Evolutionary conservation across 2,888 invertebrate species (phyloP), one percentile per base, ranked within the genome.

Genomic region (Bellardia bayeri): DNA sequence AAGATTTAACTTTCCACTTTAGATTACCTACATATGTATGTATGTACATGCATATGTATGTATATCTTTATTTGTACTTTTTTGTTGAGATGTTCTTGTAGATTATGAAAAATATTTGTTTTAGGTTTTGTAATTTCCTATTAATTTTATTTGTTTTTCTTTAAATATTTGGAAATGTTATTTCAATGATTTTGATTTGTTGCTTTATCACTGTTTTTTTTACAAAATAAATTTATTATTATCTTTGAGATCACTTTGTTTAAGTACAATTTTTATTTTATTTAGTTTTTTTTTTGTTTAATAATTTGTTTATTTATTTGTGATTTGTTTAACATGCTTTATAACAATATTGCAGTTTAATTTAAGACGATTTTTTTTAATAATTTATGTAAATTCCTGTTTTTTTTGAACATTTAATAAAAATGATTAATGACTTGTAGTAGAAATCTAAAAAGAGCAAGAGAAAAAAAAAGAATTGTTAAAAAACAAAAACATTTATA

Each of bases 1-100:
- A 79, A 78, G 78, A 85, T 76, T 79, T 84, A 66, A 63, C 64
- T 74, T 66, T 75, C 40, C 68, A 85, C 69, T 85, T 80, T 16
- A 69, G 75, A 80, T 75, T 87, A 23, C 23, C 23, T 23, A 23
- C 23, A 23, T 23, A 76, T 61, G 66, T 7, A 61, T 8, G n/a
- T 23, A 11, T 61, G 37, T 6, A 37, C n/a, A n/a, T n/a, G n/a
- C n/a, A 72, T 7, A 61, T 8, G n/a, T 23, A 11, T 61, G 37
- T 6, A 37, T 61, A 37, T n/a, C 54, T 79, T 30, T 64, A 13
- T 61, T 54, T 80, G 69, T 72, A 69, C n/a, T 72, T 81, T 81
- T 74, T 79, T 42, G 33, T 75, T 37, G n/a, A 66, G 76, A 81
- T 81, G 72, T 64, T 84, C 71, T 68, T 83, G 56, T 49, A 78